Base-by-base conservation (phyloP, 2,113 vertebrate species). In the Rhinolophus sinicus region DNA sequence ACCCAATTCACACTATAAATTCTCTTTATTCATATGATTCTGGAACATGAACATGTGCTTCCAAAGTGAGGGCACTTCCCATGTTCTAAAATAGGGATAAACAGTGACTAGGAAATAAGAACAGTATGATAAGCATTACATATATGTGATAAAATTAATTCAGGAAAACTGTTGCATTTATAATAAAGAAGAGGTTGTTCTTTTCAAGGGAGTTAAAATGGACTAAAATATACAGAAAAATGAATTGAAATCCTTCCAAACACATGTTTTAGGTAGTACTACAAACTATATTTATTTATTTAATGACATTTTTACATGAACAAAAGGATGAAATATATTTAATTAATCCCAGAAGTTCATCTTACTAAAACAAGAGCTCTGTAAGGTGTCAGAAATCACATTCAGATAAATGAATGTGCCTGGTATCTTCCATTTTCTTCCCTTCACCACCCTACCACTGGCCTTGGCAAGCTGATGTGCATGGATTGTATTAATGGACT, bases 131-230 rank as follows among this genome's bases (percentile, higher is more conserved):
- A 72, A 96, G 40, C 62, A 65, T 84, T 81, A 62, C 84, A 84
- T 90, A 93, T 96, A 76, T 88, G 35, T 83, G 81, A 90, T 96
- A 92, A 96, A 96, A 94, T 96, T 93, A 96, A 93, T 94, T 88
- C 76, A 76, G 76, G 54, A 84, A 92, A 88, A 26, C 75, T 86
- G 44, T 86, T 96, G 67, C n/a, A 76, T 96, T 97, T 96, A 96
- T 96, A 95, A 84, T 30, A 33, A 81, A 84, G 77, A 93, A 95
- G 70, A 96, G 28, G 33, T 38, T 69, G 78, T 93, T 81, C 56
- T 96, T 92, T 88, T 67, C 47, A 77, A 15, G 40, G 54, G 56
- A 96, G 8, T 82, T 92, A 92, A 97, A 96, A 93, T 33, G 60
- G 38, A 72, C 26, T 76, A n/a, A 92, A 90, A 90, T 56, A 44